Evolutionary conservation across 2,797 vertebrate species (phyloP), one percentile per base, ranked within the genome.

Genomic region (Pygocentrus nattereri): DNA sequence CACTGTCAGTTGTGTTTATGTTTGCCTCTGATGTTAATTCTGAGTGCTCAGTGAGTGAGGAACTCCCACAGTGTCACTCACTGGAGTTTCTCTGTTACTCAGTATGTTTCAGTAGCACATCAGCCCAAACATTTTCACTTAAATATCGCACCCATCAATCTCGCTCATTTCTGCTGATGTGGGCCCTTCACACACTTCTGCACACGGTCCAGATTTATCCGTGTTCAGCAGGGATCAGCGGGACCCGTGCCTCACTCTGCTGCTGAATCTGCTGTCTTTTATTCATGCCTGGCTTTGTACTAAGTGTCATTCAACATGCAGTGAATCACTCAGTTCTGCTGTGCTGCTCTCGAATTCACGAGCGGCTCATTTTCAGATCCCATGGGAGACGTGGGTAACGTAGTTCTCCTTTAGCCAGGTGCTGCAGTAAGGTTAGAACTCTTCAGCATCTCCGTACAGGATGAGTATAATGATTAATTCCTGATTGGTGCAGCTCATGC

Each of bases 251-350:
- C 70, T 74, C 65, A 73, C 64, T 27, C 52, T 58, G 52, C 25
- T 58, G 61, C 71, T 68, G 78, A 62, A 62, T 74, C 47, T 78
- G 78, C 62, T 62, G 85, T 85, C 27, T 82, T 85, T 88, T 85
- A 86, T 88, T 88, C 52, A 86, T 85, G 77, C 67, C 52, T 58
- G 54, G 59, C 77, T 74, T 82, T 83, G 82, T 78, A 59, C 70
- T 83, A 68, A 69, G 78, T 76, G 81, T 85, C 79, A 62, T 83
- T 77, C 62, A 76, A 38, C 30, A 76, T 82, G 64, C 79, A 72
- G 56, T 19, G 54, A 69, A 75, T 68, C 69, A 8, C n/a, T 61
- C 79, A 75, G 69, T 79, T 69, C 31, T 78, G 34, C 87, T 85
- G 73, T 69, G 47, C 21, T 78, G 73, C 84, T 86, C 56, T 84